Evolutionary conservation across 2,797 vertebrate genomes (phyloP), one percentile per base, ranked within the genome.

Genomic region (Cossypha polioptera): DNA sequence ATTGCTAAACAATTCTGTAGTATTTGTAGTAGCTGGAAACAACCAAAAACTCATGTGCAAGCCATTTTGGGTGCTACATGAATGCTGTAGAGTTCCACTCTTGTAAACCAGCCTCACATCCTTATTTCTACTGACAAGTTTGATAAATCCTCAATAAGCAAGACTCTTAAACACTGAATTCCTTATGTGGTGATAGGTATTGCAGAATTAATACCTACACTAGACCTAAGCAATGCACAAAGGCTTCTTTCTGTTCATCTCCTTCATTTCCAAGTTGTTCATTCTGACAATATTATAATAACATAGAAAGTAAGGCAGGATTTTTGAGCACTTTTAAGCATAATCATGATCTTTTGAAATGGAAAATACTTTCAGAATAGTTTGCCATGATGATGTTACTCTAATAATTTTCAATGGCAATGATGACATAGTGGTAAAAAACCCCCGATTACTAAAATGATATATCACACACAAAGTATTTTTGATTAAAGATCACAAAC

Each of bases 21-120:
- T 42, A 15, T 47, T 40, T 72, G 35, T 84, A 40, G 11, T 33
- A 62, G 10, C 26, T 94, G 47, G 31, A 87, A 92, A 71, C 21
- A 36, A 24, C 43, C 5, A 24, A 59, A 43, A 92, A 81, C 24
- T 29, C 4, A 8, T 0, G 0, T 16, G 4, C 8, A 67, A 76
- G 8, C 5, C 7, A 42, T 51, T 72, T 75, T 28, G 18, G 58
- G 24, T 31, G 22, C 6, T 19, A 6, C 12, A 6, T 16, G 10
- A 40, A 31, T 16, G 13, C 33, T 79, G 7, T 13, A 59, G 26
- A 0, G 0, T 15, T 62, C 48, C 7, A 31, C 40, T 48, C 3
- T 1, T 45, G 33, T 54, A 69, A 66, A 89, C 50, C 20, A 73
- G 31, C 16, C 59, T 14, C 16, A 25, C 1, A 0, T 72, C 28